Conservation (phyloP, 2,888 invertebrate species). For the Diloba caeruleocephala region DNA sequence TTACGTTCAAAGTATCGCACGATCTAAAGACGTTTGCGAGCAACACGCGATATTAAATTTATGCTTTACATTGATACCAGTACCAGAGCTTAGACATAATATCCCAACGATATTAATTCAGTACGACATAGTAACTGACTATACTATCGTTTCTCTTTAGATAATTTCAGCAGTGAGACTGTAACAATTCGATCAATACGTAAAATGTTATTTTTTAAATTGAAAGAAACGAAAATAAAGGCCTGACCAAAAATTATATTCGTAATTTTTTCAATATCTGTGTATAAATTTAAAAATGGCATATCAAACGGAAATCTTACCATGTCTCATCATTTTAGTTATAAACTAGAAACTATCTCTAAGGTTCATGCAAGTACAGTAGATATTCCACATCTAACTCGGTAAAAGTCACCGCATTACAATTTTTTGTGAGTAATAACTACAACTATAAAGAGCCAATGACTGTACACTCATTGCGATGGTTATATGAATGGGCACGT, state of each 20-base stretch:
- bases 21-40: slow-evolving; percentile 11
- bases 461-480: slow-evolving; percentile 60
- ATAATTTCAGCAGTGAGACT: slow-evolving; percentile 49
- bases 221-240: slow-evolving; percentile 31
- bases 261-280: slow-evolving; percentile 36
- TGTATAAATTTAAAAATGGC: slow-evolving; percentile 33
- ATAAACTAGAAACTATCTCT: slow-evolving; percentile 76
- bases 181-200: slow-evolving; percentile 47
- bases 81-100: slow-evolving; percentile 19
- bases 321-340: slow-evolving; percentile 66
- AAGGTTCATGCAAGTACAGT: slow-evolving; percentile 77
- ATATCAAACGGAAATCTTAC: slow-evolving; percentile 48
- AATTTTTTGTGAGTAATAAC: slow-evolving; percentile 60
- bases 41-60: slow-evolving; percentile 16
- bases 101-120: slow-evolving; percentile 22
- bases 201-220: slow-evolving; percentile 17
- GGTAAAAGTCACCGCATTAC: slow-evolving; percentile 56
- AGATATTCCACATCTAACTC: slow-evolving; percentile 63
- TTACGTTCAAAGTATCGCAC: slow-evolving; percentile 3
- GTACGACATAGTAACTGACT: slow-evolving; percentile 28
- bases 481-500: slow-evolving; percentile 60
- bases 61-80: slow-evolving; percentile 15
- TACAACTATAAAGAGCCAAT: slow-evolving; percentile 65
- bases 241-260: slow-evolving; percentile 25
- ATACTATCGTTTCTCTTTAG: slow-evolving; percentile 20